Base-by-base conservation (phyloP, 2,888 invertebrate species). In the Chesias legatella region DNA sequence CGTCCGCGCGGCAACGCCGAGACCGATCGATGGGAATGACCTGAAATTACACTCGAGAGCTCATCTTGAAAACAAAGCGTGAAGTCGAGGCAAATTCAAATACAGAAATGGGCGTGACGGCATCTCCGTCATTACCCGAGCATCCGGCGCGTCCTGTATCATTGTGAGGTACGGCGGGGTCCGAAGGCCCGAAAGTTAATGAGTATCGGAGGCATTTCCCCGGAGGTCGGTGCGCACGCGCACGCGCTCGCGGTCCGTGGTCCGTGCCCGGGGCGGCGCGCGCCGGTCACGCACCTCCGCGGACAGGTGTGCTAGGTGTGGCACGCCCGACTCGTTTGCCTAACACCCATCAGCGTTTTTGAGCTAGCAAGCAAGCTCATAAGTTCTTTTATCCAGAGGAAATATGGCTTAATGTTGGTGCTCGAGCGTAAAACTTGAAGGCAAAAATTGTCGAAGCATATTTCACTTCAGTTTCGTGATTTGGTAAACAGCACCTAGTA, bases 161-260 rank as follows among this genome's bases (percentile, higher is more conserved):
- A 81, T 78, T 69, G 67, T 61, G 65, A 64, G 69, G 69, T 68
- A 71, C 70, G 61, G 65, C 63, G 67, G 68, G 69, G 67, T 69
- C 68, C 74, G 67, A 75, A 69, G 68, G 68, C 69, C 76, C 76
- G 65, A 82, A 81, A 82, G 69, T 80, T 84, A 84, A 85, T 83
- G 83, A 81, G 73, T 73, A 69, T 75, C 67, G 73, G 77, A 79
- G 81, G 80, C 79, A 73, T 79, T 76, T 74, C 73, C 74, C 77
- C 71, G 68, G 68, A 63, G 67, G 62, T 61, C 62, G 61, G 48
- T 53, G 67, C 61, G 67, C 68, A 67, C 73, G 67, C 61, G 67
- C 68, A 67, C 73, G 70, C 68, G 72, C 64, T 56, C 43, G 44
- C 53, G 45, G 63, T 61, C 64, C 63, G 57, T 56, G 45, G 62